These are phyloP conservation scores for Dicrostonyx torquatus DNA, from an alignment of 2,797 vertebrate genomes.

Conservation along the genomic window DNA sequence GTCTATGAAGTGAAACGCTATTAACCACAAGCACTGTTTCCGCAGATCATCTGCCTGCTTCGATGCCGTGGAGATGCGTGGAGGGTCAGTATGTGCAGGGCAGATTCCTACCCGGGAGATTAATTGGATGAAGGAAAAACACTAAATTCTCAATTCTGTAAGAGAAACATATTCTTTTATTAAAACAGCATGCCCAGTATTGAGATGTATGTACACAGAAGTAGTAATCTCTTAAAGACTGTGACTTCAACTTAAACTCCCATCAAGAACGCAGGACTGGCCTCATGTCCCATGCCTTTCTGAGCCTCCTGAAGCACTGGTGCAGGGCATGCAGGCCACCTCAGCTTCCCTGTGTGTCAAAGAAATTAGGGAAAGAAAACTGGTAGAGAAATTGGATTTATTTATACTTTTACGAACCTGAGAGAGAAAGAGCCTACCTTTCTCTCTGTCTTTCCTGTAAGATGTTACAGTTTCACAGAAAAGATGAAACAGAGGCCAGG, in stretches of 20 bases:
- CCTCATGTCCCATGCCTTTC: background rate
- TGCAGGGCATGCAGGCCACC: background rate
- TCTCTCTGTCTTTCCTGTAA: background rate
- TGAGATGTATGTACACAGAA: background rate
- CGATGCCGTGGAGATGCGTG: background rate
- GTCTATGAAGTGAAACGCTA: background rate
- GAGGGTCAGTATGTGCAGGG: background rate
- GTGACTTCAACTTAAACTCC: background rate
- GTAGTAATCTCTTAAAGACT: background rate
- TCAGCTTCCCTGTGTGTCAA: background rate
- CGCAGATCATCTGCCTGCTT: background rate
- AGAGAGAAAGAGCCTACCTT: background rate
- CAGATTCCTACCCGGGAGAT: background rate
- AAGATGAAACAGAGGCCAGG: background rate
- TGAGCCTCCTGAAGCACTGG: too few relatives aligned
- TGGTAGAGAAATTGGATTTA: background rate
- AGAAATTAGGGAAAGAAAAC: background rate
- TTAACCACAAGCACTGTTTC: background rate
- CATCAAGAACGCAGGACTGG: background rate
- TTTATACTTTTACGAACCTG: background rate
- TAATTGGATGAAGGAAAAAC: background rate
- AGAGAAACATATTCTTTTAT: background rate
- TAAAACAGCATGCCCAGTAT: background rate
- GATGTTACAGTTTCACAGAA: background rate
- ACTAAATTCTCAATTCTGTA: background rate